Base-by-base conservation (phyloP, 1,140 invertebrate species). In the Calycopis cecrops region DNA sequence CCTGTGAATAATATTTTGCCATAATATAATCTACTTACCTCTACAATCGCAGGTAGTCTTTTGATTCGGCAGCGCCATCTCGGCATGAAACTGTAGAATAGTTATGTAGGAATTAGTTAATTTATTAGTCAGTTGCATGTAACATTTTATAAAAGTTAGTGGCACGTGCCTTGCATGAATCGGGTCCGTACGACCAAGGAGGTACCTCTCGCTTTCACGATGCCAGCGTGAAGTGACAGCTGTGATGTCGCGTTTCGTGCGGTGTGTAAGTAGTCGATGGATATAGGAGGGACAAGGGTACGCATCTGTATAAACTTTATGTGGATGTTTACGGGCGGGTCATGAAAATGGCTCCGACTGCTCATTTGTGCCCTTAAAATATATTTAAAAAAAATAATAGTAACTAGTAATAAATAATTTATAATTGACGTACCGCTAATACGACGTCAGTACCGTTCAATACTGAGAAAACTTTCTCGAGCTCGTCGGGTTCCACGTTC, bases 51-150 rank as follows among this genome's bases (percentile, higher is more conserved):
- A 57, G 48, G 55, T 28, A 2, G 21, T 28, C 62, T 33, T 67
- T 59, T 49, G 68, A 76, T 37, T 59, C 55, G 47, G 51, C 42
- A 16, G 56, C 21, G 53, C 62, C 11, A 60, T 35, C 75, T 94
- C 93, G 4, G 92, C 92, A 69, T 93, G 92, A 73, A 93, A 92
- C 92, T 93, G 62, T 14, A 61, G 81, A 82, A 71, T n/a, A 53
- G 38, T 54, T 57, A 63, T 52, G 48, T 47, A 17, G 35, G 44
- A 42, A 48, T 48, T 55, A 48, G 35, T 17, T 4, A n/a, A 12
- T 50, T 35, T 1, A 34, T 35, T 35, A 35, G 40, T 16, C 10
- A n/a, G n/a, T 42, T 42, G 2, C 17, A 50, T 35, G 10, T 6
- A 49, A n/a, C 6, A 2, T 3, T 3, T 28, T 28, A 28, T 6